phyloP scores from a whole-genome alignment of 2,113 vertebrate species.

The Erpornis zantholeuca region DNA sequence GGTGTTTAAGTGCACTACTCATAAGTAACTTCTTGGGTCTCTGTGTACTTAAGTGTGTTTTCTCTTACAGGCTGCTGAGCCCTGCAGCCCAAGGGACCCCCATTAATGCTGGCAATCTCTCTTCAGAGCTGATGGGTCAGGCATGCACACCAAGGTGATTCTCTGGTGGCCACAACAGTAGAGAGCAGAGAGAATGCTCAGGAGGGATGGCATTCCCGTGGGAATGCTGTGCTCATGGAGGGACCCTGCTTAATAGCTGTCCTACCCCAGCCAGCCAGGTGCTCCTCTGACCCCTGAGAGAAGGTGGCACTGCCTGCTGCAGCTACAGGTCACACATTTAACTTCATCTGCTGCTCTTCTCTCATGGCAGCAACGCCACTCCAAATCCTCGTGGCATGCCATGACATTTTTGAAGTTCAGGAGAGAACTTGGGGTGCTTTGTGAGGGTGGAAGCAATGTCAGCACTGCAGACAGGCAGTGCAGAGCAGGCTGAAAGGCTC shows the following conservation, averaged over 20 bases:
- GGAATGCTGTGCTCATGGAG: background rate
- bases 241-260: background rate
- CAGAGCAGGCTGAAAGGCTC: background rate
- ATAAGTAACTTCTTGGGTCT: background rate
- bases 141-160: rapidly evolving
- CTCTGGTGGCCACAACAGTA: background rate
- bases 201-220: background rate
- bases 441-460: background rate
- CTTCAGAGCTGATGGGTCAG: background rate
- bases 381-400: background rate
- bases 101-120: no score
- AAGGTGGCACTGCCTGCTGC: rapidly evolving
- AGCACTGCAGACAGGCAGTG: rapidly evolving
- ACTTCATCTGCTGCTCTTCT: background rate
- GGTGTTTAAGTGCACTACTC: background rate
- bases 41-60: background rate
- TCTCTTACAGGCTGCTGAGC: rapidly evolving
- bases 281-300: background rate
- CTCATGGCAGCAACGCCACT: rapidly evolving
- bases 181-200: background rate
- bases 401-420: rapidly evolving
- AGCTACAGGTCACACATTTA: rapidly evolving
- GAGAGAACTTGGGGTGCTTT: background rate
- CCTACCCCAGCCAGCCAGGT: no score
- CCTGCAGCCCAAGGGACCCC: background rate